Percentiles rank a stretch among this genome's conserved stretches.
These are phyloP conservation scores for Drosophila putrida DNA, from an alignment of 2,888 invertebrate species.

Conservation along the genomic window DNA sequence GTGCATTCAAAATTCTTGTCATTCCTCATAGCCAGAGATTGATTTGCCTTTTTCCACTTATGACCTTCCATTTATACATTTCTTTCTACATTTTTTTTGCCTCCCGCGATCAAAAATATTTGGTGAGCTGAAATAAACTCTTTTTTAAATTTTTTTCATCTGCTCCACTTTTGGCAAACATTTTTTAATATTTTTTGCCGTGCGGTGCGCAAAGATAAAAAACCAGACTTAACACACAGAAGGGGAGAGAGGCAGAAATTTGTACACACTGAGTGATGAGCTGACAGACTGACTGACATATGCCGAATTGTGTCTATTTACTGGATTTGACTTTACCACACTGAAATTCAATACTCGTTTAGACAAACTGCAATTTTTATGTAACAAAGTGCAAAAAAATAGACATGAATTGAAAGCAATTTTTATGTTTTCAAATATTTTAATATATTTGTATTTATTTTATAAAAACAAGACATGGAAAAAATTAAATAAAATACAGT, in stretches of 20 bases:
- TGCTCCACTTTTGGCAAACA: constrained; percentile 37
- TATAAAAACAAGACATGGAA: background rate
- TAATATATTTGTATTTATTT: background rate
- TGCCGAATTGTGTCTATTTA: constrained; percentile 27
- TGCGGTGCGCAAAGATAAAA: constrained; percentile 16
- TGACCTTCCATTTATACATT: constrained; percentile 10
- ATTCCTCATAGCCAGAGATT: constrained; percentile 5
- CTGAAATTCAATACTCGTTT: constrained; percentile 3
- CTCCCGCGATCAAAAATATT: constrained; percentile 31
- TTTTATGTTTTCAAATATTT: background rate
- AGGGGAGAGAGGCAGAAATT: background rate
- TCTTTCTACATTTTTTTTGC: constrained; percentile 5
- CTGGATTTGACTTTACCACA: constrained; percentile 13
- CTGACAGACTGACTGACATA: constrained; percentile 5
- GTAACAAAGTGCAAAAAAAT: background rate
- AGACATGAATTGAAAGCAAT: background rate
- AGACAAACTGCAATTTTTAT: constrained; percentile 1
- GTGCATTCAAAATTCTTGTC: constrained; percentile 26
- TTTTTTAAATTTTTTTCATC: constrained; percentile 8
- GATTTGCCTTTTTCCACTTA: constrained; percentile 5
- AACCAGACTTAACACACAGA: constrained; percentile 2
- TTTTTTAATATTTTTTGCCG: constrained; percentile 45
- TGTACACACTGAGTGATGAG: constrained; percentile 4
- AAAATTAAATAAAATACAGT: too few relatives aligned
- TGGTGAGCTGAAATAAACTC: constrained; percentile 18